These are phyloP conservation scores for Lycophotia porphyrea DNA, from an alignment of 2,888 invertebrate genomes.

Conservation along the genomic window DNA sequence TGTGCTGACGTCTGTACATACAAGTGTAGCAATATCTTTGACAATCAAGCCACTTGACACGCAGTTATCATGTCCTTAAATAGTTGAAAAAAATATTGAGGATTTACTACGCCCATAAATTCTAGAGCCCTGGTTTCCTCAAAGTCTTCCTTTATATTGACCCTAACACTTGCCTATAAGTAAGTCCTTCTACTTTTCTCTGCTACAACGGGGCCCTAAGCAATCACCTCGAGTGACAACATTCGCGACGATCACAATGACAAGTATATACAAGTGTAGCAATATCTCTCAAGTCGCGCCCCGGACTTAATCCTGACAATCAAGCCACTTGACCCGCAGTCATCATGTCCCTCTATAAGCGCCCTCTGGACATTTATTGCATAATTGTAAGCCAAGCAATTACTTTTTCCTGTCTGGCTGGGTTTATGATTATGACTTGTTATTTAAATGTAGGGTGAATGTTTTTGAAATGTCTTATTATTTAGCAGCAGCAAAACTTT, in stretches of 20 bases:
- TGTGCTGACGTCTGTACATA: too few species aligned
- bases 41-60: conserved; percentile 62
- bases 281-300: conserved; percentile 55
- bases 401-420: conserved; percentile 59
- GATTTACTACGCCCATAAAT: background rate
- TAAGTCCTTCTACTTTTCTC: background rate
- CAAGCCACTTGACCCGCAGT: conserved; percentile 62
- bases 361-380: conserved; percentile 55
- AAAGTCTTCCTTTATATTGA: background rate
- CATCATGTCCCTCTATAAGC: conserved; percentile 52
- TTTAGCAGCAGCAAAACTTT: background rate
- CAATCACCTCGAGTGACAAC: conserved; percentile 47
- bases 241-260: conserved; percentile 33
- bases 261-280: conserved; percentile 42
- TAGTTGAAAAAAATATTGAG: background rate
- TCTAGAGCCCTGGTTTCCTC: background rate
- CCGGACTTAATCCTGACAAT: conserved; percentile 63
- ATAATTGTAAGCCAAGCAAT: conserved; percentile 57
- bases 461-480: conserved; percentile 18
- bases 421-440: conserved; percentile 30
- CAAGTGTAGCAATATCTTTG: conserved; percentile 52
- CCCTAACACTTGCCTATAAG: background rate
- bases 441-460: conserved; percentile 36
- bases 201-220: conserved; percentile 13
- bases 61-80: conserved; percentile 33